phyloP scores from a whole-genome alignment of 1,140 invertebrate genomes.

The Drosophila orena region DNA sequence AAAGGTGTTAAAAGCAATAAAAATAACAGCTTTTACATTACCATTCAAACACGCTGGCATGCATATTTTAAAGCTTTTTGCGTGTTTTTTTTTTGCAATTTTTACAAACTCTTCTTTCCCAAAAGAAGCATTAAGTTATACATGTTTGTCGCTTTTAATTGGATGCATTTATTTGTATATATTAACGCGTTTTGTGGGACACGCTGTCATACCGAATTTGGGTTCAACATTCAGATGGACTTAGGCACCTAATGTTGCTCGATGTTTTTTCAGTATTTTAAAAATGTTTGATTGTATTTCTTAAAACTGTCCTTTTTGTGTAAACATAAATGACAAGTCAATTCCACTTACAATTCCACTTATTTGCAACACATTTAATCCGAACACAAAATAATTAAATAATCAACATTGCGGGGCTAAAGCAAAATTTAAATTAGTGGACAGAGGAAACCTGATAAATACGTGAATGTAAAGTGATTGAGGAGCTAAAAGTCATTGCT shows the following conservation, averaged over 20 bases:
- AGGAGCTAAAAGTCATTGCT: conserved; percentile 42
- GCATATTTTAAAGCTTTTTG: conserved; percentile 23
- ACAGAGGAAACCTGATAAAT: conserved; percentile 14
- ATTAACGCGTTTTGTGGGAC: conserved; percentile 12
- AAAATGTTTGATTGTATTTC: no score
- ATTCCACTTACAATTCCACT: no score
- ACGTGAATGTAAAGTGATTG: conserved; percentile 20
- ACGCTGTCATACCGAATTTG: background rate
- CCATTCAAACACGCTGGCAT: background rate
- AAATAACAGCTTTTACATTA: conserved; percentile 27
- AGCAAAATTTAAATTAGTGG: conserved; percentile 18
- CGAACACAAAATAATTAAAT: conserved; percentile 11
- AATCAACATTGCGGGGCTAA: conserved; percentile 12
- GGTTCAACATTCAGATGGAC: no score
- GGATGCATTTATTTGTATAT: conserved; percentile 6
- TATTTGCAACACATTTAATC: conserved; percentile 12
- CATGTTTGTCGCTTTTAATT: conserved; percentile 2
- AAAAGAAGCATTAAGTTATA: conserved; percentile 1
- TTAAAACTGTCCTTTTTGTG: background rate
- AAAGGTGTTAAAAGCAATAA: conserved; percentile 12
- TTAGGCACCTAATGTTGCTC: background rate
- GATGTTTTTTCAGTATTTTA: no score
- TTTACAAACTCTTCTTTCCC: background rate
- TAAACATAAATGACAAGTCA: no score
- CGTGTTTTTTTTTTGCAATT: conserved; percentile 21